Evolutionary conservation across 2,797 vertebrate species (phyloP).

Genomic region (Lycodopsis pacificus): DNA sequence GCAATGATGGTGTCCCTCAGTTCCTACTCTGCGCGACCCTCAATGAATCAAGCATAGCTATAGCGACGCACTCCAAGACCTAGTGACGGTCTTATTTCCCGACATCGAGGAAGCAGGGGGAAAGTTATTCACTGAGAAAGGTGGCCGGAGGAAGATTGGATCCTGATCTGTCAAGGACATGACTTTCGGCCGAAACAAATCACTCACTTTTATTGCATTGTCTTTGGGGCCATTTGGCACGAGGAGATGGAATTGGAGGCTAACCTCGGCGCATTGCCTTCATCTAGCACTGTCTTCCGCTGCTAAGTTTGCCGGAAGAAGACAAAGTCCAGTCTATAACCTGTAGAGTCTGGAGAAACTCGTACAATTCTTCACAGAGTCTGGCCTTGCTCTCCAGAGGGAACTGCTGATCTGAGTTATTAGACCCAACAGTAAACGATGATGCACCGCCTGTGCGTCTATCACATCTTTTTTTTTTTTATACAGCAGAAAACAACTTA

Average conservation of each 20-base stretch:
- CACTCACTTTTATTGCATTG: slow-evolving; percentile 68
- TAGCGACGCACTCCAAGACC: slow-evolving; percentile 29
- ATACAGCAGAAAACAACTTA: background rate
- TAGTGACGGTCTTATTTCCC: slow-evolving; percentile 71
- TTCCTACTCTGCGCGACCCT: slow-evolving; percentile 34
- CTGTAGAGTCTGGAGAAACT: slow-evolving; percentile 27
- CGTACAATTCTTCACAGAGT: background rate
- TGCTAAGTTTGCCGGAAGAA: slow-evolving; percentile 19
- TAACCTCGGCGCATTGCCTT: slow-evolving; percentile 19
- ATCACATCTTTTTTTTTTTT: background rate
- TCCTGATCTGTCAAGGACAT: slow-evolving; percentile 69
- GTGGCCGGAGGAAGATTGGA: slow-evolving; percentile 66
- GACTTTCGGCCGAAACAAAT: slow-evolving; percentile 59
- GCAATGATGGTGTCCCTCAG: slow-evolving; percentile 69
- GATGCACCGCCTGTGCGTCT: slow-evolving; percentile 5
- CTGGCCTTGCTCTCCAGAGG: background rate
- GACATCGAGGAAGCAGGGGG: slow-evolving; percentile 43
- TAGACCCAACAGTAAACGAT: slow-evolving; percentile 1
- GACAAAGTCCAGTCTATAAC: slow-evolving; percentile 36
- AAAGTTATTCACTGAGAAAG: slow-evolving; percentile 68
- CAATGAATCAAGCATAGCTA: slow-evolving; percentile 66
- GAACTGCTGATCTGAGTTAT: slow-evolving; percentile 22
- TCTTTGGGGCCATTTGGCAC: slow-evolving; percentile 59
- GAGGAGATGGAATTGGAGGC: slow-evolving; percentile 39
- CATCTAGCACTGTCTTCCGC: slow-evolving; percentile 41